Evolutionary conservation across 2,113 vertebrate species (phyloP).

Genomic region (Pygoscelis adeliae): DNA sequence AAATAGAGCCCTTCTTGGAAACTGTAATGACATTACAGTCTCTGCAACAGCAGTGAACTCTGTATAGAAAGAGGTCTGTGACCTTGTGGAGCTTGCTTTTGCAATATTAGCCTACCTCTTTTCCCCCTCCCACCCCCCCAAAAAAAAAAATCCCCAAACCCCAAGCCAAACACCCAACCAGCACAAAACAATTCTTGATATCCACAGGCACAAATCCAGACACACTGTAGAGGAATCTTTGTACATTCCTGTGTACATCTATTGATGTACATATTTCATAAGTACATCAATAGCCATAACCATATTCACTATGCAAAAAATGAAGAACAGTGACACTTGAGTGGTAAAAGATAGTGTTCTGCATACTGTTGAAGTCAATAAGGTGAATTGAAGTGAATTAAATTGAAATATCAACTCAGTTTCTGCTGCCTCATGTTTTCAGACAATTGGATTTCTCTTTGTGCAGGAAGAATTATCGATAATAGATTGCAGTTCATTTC

Average conservation of each 20-base stretch:
- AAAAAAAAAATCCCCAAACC: neutral
- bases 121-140: neutral
- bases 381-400: slow-evolving; percentile 18
- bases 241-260: no score
- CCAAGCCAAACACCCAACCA: neutral
- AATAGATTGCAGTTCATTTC: neutral
- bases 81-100: neutral
- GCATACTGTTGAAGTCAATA: neutral
- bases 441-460: slow-evolving; percentile 35
- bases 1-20: neutral
- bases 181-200: neutral
- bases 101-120: neutral
- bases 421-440: slow-evolving; percentile 37
- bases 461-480: neutral
- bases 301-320: neutral
- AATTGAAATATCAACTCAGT: slow-evolving; percentile 24
- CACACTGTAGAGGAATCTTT: neutral
- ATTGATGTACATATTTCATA: neutral
- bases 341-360: neutral
- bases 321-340: neutral
- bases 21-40: neutral
- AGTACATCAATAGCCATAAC: neutral
- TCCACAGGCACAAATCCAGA: neutral
- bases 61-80: neutral
- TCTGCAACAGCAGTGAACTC: neutral